A percentile compares a stretch with the other conserved stretches of the same genome.
Conservation (phyloP, 1,140 invertebrate species). For the Zelostemma sp. region DNA sequence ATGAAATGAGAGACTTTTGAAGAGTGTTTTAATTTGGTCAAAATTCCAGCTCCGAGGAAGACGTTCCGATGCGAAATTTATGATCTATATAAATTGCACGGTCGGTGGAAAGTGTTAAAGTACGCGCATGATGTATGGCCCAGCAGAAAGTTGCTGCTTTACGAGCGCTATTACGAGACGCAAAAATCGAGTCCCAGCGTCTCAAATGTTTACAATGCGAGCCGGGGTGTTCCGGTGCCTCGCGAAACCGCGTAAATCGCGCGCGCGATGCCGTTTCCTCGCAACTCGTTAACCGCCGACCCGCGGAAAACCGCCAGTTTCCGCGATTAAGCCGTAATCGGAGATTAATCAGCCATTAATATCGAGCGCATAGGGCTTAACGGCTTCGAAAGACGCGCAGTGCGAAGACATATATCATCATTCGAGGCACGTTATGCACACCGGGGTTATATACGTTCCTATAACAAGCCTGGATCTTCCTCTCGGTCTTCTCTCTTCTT, state of each 20-base stretch:
- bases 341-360: conserved; percentile 50
- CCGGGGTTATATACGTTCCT: conserved; percentile 31
- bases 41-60: not conserved
- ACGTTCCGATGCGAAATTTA: not conserved
- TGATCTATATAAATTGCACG: conserved; percentile 1
- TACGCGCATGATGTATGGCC: conserved; percentile 1
- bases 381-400: conserved; percentile 16
- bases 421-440: conserved; percentile 28
- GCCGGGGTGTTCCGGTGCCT: conserved; percentile 15
- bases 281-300: conserved; percentile 43
- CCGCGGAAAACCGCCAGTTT: conserved; percentile 37
- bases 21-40: too few species aligned
- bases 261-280: conserved; percentile 26
- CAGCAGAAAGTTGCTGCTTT: conserved; percentile 13
- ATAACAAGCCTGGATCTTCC: conserved; percentile 33
- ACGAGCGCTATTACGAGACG: conserved; percentile 18
- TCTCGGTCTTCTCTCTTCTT: conserved; percentile 8
- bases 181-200: conserved; percentile 11
- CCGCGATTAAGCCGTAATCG: conserved; percentile 51
- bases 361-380: conserved; percentile 29
- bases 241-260: conserved; percentile 30
- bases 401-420: conserved; percentile 33
- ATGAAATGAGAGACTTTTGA: too few species aligned
- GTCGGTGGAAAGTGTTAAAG: not conserved
- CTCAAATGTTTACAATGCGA: conserved; percentile 21